A percentile compares a stretch with the other conserved stretches of the same genome.
Evolutionary conservation across 2,888 invertebrate genomes (phyloP).

Genomic region (Amblyteles armatorius): DNA sequence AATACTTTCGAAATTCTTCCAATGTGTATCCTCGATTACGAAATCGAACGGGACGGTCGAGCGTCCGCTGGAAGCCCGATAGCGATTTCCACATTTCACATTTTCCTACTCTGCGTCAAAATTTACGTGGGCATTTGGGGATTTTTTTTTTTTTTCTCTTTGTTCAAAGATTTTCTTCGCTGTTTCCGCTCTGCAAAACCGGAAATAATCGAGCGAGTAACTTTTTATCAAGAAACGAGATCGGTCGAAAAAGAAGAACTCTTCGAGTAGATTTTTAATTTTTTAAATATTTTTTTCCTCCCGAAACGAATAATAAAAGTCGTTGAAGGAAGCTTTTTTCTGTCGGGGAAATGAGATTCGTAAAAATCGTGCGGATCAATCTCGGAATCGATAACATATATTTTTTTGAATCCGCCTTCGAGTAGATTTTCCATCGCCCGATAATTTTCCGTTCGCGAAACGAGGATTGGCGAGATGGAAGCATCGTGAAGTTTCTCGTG

Average conservation of each 20-base stretch:
- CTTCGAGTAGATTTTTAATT: too few relatives aligned
- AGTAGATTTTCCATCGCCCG: too few relatives aligned
- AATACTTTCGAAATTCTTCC: slow-evolving; percentile 8
- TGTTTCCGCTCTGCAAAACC: not conserved
- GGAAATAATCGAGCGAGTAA: not conserved
- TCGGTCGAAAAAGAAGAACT: not conserved
- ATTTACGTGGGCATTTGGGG: not conserved
- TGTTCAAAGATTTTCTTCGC: slow-evolving; percentile 5
- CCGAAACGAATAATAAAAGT: not conserved
- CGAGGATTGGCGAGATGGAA: slow-evolving; percentile 41
- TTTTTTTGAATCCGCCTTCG: too few relatives aligned
- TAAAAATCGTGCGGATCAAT: too few relatives aligned
- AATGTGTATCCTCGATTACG: not conserved
- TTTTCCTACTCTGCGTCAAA: not conserved
- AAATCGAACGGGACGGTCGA: not conserved
- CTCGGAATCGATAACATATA: too few relatives aligned
- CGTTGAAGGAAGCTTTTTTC: not conserved
- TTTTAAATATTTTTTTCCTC: not conserved
- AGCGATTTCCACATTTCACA: slow-evolving; percentile 5
- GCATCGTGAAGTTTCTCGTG: slow-evolving; percentile 68
- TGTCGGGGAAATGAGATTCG: not conserved
- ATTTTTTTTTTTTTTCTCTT: not conserved
- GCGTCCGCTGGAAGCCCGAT: not conserved
- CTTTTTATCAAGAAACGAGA: too few relatives aligned
- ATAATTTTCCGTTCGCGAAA: too few relatives aligned